A percentile compares a stretch with the other conserved stretches of the same genome.
Conservation (phyloP, 2,797 vertebrate genomes). For the Sus cebifrons region DNA sequence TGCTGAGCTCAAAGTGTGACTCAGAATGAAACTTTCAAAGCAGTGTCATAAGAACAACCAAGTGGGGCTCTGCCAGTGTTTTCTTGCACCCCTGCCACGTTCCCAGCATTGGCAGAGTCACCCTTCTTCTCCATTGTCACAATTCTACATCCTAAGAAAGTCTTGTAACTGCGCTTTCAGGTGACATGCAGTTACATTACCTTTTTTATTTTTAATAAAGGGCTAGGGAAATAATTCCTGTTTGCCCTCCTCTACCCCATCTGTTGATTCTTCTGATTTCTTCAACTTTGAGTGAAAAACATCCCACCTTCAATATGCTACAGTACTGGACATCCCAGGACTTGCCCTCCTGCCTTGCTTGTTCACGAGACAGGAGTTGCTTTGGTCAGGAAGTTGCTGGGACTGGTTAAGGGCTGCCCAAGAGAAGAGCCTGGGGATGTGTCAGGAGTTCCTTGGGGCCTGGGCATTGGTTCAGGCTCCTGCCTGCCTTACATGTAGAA, state of each 20-base stretch:
- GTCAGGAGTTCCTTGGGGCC: background rate
- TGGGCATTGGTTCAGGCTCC: background rate
- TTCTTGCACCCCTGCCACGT: background rate
- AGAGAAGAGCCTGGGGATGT: background rate
- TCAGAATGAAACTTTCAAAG: slow-evolving; percentile 73
- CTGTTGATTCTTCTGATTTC: slow-evolving; percentile 2
- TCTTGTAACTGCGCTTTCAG: background rate
- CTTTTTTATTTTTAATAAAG: slow-evolving; percentile 60
- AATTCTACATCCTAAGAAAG: slow-evolving; percentile 61
- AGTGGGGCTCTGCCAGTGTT: background rate
- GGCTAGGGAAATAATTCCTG: background rate
- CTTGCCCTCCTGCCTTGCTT: background rate
- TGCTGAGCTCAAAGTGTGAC: slow-evolving; percentile 65
- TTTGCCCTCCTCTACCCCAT: background rate
- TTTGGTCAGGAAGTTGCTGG: slow-evolving; percentile 90
- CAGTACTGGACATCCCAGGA: background rate
- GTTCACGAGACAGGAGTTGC: background rate
- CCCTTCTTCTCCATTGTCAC: background rate
- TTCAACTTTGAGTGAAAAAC: slow-evolving; percentile 66
- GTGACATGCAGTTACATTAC: slow-evolving; percentile 65
- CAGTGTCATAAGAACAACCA: background rate
- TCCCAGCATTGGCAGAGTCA: slow-evolving; percentile 61
- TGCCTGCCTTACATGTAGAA: background rate
- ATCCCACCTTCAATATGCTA: background rate
- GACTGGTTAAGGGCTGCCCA: slow-evolving; percentile 87